Conservation (phyloP, 2,113 vertebrate species). For the Todiramphus saurophagus region DNA sequence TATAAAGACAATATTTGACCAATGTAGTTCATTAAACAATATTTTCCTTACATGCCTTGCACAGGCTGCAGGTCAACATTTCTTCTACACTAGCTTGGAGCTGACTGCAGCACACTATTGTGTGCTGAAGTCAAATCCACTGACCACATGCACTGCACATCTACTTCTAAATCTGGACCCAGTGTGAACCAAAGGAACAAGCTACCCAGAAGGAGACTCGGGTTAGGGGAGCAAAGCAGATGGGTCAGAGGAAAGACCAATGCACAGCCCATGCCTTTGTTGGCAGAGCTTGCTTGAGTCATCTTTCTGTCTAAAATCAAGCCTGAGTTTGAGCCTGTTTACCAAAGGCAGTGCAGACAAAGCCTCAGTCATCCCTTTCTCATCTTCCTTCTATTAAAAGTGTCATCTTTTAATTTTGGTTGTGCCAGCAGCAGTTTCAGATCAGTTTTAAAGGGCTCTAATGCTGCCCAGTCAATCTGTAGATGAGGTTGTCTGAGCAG, state of each 20-base stretch:
- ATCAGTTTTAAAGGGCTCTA: neutral
- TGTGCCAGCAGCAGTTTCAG: neutral
- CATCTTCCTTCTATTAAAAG: neutral
- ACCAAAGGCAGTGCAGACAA: neutral
- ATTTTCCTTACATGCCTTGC: neutral
- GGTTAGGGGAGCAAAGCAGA: accelerated
- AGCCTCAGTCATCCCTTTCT: neutral
- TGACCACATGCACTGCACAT: neutral
- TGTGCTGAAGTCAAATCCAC: neutral
- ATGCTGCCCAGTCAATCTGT: neutral
- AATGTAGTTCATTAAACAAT: neutral
- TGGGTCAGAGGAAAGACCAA: neutral
- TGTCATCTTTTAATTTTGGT: neutral
- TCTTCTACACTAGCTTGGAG: neutral
- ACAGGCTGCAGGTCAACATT: neutral
- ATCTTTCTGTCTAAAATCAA: neutral
- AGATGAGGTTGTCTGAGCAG: neutral
- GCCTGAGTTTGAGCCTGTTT: neutral
- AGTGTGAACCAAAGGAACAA: neutral
- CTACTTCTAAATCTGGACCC: neutral
- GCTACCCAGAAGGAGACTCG: accelerated
- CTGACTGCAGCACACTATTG: accelerated
- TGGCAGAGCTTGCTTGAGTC: neutral
- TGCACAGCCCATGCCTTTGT: neutral
- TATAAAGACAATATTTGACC: neutral